A percentile compares a stretch with the other conserved stretches of the same genome.
phyloP scores from a whole-genome alignment of 1,140 invertebrate genomes.

The Chironomus tepperi region DNA sequence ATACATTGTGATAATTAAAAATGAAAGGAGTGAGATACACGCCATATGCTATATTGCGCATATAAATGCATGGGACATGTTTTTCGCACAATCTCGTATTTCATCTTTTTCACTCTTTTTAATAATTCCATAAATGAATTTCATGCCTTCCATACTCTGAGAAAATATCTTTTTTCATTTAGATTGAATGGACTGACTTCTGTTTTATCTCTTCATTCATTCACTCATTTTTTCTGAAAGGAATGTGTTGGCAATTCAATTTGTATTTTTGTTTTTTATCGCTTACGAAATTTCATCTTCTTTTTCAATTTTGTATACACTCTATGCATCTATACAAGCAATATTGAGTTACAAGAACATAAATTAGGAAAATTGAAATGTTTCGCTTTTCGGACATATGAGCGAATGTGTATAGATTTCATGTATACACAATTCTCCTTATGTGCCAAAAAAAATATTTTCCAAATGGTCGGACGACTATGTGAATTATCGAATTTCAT shows the following conservation, averaged over 20 bases:
- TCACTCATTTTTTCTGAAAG: neutral
- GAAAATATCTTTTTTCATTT: no score
- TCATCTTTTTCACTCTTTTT: neutral
- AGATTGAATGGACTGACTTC: neutral
- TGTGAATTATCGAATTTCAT: neutral
- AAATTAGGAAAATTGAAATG: no score
- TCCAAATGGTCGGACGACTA: neutral
- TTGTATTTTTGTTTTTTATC: no score
- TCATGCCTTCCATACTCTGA: no score
- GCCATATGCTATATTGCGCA: no score
- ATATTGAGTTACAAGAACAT: neutral
- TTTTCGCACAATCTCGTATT: neutral
- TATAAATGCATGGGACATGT: constrained; percentile 10
- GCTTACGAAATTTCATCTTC: constrained; percentile 7
- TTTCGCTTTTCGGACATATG: no score
- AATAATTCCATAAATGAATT: no score
- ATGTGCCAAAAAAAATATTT: neutral
- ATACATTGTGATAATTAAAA: no score
- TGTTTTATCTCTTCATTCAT: neutral
- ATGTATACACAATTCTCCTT: neutral
- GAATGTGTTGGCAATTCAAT: neutral
- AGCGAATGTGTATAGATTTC: neutral
- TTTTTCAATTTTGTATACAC: neutral
- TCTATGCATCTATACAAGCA: neutral
- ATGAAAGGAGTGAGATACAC: no score